phyloP scores from a whole-genome alignment of 2,888 invertebrate species.

The Pomacea canaliculata region DNA sequence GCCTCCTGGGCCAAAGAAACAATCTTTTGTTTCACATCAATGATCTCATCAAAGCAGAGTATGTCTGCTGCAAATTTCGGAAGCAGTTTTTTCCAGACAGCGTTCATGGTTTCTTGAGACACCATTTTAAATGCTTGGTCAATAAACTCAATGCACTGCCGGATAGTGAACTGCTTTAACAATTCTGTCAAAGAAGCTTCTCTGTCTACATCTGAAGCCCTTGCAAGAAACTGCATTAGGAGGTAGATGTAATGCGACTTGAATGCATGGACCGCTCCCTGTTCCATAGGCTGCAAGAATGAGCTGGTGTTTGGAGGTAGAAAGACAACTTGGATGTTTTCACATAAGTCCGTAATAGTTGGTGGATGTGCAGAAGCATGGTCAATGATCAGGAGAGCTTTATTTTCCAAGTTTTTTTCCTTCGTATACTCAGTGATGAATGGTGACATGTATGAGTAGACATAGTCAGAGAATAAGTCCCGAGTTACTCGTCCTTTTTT shows the following conservation, averaged over 20 bases:
- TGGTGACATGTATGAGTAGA: constrained; percentile 15
- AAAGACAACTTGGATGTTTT: constrained; percentile 23
- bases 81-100: constrained; percentile 8
- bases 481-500: constrained; percentile 23
- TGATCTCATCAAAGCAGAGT: background rate
- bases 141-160: constrained; percentile 9
- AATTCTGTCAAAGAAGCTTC: background rate
- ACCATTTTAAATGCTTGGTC: constrained; percentile 10
- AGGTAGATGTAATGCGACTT: constrained; percentile 14
- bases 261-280: constrained; percentile 20
- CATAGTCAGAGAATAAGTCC: constrained; percentile 18
- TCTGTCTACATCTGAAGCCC: background rate
- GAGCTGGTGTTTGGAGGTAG: constrained; percentile 12
- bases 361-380: constrained; percentile 22
- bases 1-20: background rate
- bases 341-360: constrained; percentile 4
- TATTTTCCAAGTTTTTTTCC: constrained; percentile 13
- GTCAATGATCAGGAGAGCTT: constrained; percentile 25
- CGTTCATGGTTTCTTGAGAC: background rate
- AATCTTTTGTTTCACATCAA: background rate
- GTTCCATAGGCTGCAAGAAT: constrained; percentile 24
- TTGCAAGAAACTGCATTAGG: constrained; percentile 3
- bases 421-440: constrained; percentile 13
- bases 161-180: constrained; percentile 8
- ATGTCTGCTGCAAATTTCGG: constrained; percentile 10